Evolutionary conservation across 2,113 vertebrate genomes (phyloP).

Genomic region (Tragelaphus buxtoni): DNA sequence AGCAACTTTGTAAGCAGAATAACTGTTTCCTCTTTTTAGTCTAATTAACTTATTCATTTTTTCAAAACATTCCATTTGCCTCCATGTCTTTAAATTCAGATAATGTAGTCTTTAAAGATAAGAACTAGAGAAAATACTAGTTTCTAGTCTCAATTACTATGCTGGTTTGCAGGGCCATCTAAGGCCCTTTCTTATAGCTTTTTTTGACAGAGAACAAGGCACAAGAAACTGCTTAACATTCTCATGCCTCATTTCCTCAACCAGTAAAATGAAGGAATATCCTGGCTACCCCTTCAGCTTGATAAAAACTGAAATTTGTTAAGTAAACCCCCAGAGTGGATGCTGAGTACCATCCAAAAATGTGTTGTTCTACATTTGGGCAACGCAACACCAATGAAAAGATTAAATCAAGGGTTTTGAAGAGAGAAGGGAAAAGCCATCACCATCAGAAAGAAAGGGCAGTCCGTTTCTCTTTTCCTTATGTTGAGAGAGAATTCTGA

Average conservation of each 20-base stretch:
- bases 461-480: not conserved
- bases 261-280: not conserved
- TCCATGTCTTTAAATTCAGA: slow-evolving; percentile 5
- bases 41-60: not conserved
- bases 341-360: not conserved
- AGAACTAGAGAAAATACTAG: not conserved
- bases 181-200: not conserved
- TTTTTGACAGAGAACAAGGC: not conserved
- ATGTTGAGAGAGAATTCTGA: not conserved
- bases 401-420: not conserved
- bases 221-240: not conserved
- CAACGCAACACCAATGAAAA: not conserved
- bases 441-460: not conserved
- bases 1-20: not conserved
- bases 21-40: not conserved
- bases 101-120: slow-evolving; percentile 27
- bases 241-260: not conserved
- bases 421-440: not conserved
- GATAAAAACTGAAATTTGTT: not conserved
- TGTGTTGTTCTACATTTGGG: not conserved
- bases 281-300: not conserved
- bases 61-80: not conserved
- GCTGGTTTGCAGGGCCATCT: not conserved
- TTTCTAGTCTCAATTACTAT: slow-evolving; percentile 3
- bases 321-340: not conserved